Base-by-base conservation (phyloP, 2,113 vertebrate species). In the Thamnaconus septentrionalis region DNA sequence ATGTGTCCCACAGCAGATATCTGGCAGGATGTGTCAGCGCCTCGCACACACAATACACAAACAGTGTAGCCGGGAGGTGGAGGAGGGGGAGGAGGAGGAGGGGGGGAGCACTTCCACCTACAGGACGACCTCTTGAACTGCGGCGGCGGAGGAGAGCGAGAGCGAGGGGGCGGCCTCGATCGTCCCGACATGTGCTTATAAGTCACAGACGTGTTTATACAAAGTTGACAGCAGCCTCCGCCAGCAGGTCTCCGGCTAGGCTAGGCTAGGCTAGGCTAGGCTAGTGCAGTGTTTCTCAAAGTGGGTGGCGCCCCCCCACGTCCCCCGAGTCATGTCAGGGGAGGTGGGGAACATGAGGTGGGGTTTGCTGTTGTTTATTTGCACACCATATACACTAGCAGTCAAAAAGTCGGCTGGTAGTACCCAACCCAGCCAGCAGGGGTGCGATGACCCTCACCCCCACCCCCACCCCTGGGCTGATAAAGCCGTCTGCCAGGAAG, bases 401-500 rank as follows among this genome's bases (percentile, higher is more conserved):
- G 18, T 31, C 18, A 31, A 31, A 31, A 31, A 31, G 18, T 31
- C 18, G 18, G 18, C 18, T 31, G 2, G 18, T 31, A 31, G 18
- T 31, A 31, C 18, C 18, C 18, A 31, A 31, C 18, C 18, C 18
- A 31, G 18, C 18, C 56, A 73, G 76, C 73, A 78, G 5, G 75
- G 69, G 71, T 65, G 64, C 70, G 39, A 18, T 44, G 87, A 93
- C 90, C 92, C 18, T 2, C 18, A 31, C 1, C 18, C 5, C 52
- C 85, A 90, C 73, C 41, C 82, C 81, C 56, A 61, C 79, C 59
- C 55, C 8, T 66, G 71, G 78, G 90, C 90, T 59, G 92, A 94
- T 92, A 94, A 93, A 90, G 85, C 56, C 76, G 89, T 91, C 91
- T 80, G 83, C 57, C 83, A 90, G 92, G 91, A 83, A 88, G 60